These are phyloP conservation scores for Drosophila mauritiana DNA, from an alignment of 1,140 invertebrate species.

Conservation along the genomic window DNA sequence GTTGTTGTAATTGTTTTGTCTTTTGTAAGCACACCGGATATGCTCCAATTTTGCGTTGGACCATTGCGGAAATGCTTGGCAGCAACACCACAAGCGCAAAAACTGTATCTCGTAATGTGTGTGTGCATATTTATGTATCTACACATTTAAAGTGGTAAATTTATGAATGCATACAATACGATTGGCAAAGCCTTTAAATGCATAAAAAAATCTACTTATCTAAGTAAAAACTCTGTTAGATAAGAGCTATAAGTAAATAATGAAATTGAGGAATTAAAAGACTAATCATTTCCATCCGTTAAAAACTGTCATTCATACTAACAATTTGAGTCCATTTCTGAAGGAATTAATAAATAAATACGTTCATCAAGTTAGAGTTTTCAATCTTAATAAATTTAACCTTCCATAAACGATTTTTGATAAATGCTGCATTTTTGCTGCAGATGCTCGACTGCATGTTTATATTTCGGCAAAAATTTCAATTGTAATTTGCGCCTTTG, in stretches of 20 bases:
- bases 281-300: no score
- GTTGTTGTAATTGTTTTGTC: conserved; percentile 33
- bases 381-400: no score
- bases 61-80: conserved; percentile 67
- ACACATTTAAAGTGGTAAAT: conserved; percentile 7
- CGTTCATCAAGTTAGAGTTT: no score
- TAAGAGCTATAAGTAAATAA: no score
- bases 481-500: conserved; percentile 77
- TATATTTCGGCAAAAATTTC: conserved; percentile 49
- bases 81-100: conserved; percentile 37
- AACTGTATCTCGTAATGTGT: conserved; percentile 17
- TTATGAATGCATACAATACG: no score
- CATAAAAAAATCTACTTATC: no score
- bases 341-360: no score
- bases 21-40: conserved; percentile 74
- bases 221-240: no score
- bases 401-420: neutral
- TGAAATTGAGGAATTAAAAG: no score
- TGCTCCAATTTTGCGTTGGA: conserved; percentile 70
- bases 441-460: conserved; percentile 1
- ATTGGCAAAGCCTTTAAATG: neutral
- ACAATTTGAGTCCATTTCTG: no score
- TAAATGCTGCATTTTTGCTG: neutral
- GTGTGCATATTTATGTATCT: conserved; percentile 11
- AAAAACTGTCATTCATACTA: no score